Conservation (phyloP, 1,140 invertebrate genomes). For the Penaeus japonicus region DNA sequence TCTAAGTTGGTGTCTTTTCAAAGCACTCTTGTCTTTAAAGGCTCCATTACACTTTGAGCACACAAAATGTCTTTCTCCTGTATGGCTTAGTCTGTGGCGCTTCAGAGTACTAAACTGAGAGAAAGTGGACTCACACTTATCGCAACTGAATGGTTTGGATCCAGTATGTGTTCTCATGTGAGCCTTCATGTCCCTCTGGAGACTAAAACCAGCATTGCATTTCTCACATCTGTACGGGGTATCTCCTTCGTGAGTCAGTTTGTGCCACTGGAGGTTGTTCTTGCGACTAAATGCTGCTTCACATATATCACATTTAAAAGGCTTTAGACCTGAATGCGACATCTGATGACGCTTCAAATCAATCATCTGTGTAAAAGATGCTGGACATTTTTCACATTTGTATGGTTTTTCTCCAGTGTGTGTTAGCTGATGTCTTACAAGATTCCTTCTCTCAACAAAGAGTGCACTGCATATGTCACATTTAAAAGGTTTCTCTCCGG, state of each 20-base stretch:
- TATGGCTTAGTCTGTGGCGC: constrained; percentile 33
- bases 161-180: constrained; percentile 49
- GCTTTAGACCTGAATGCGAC: constrained; percentile 42
- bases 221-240: constrained; percentile 41
- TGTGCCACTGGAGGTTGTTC: constrained; percentile 47
- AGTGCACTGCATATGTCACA: constrained; percentile 40
- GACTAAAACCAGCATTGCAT: constrained; percentile 49
- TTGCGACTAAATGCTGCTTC: constrained; percentile 48
- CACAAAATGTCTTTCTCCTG: constrained; percentile 38
- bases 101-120: constrained; percentile 42
- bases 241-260: constrained; percentile 41
- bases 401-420: constrained; percentile 45
- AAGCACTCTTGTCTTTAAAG: constrained; percentile 43
- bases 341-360: constrained; percentile 46
- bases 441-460: constrained; percentile 46
- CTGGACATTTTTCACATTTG: constrained; percentile 44
- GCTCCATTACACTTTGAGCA: constrained; percentile 34
- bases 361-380: constrained; percentile 49
- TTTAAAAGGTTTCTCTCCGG: constrained; percentile 44
- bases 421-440: constrained; percentile 35
- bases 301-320: constrained; percentile 47
- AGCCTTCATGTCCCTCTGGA: constrained; percentile 43
- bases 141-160: constrained; percentile 40
- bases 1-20: constrained; percentile 36
- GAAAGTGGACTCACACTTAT: constrained; percentile 44